Base-by-base conservation (phyloP, 2,113 vertebrate genomes). In the Eublepharis macularius region DNA sequence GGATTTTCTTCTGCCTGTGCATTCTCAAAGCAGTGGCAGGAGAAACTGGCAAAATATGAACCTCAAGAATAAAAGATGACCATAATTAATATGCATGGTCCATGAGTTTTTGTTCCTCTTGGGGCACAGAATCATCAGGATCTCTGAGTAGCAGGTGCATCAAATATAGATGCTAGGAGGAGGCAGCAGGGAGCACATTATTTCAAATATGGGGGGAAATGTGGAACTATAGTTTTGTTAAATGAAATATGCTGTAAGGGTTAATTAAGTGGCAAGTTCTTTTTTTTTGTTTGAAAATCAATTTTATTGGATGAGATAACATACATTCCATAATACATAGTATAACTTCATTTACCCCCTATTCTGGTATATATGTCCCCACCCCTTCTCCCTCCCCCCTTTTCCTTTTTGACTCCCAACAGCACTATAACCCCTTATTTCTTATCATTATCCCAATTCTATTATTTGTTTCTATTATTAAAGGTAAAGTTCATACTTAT, bases 191-290 rank as follows among this genome's bases (percentile, higher is more conserved):
- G n/a, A 24, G 13, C 9, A 24, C 36, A 70, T 43, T 26, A 19
- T 41, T n/a, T 76, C 1, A 49, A 49, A 7, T 63, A 47, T 29
- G 9, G 32, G 54, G 32, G 6, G 70, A 60, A 77, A 34, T 60
- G 29, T 21, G 2, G 29, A 41, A 0, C 65, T 77, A 84, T 72
- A n/a, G n/a, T 0, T 76, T 66, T 54, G 72, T 41, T 60, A 65
- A 85, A 45, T 70, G 76, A 12, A 7, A 87, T 68, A 36, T 26
- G 60, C 0, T 39, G 0, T 3, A 78, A 68, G 6, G 65, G 85
- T 86, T 60, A 70, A 86, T 86, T 60, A 70, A 80, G 54, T 88
- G 80, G 82, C 19, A 65, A 17, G 79, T 5, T 63, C 57, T 81
- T n/a, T n/a, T n/a, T n/a, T n/a, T n/a, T n/a, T n/a, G n/a, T n/a